Base-by-base conservation (phyloP, 1,140 invertebrate species). In the Heliconius hermathena region DNA sequence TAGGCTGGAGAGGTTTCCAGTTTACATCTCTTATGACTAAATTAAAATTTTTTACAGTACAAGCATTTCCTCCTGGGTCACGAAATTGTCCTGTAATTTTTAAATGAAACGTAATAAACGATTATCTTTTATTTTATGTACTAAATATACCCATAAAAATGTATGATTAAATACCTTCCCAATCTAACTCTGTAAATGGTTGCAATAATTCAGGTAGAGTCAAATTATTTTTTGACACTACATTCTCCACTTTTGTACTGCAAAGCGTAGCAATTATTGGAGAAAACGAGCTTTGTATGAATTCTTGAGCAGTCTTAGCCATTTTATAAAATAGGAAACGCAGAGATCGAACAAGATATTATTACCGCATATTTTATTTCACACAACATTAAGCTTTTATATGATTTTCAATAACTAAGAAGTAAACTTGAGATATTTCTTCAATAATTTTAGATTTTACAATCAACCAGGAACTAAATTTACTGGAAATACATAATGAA, bases 171-270 rank as follows among this genome's bases (percentile, higher is more conserved):
- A 38, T 38, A 93, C 93, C 91, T 89, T 93, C 93, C 83, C 83
- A 89, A 66, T 92, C 91, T 83, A 92, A 77, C 41, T 49, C 74
- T 18, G 89, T 82, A 85, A 99, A 99, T 5, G 98, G 98, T 90
- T 98, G 98, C 46, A 99, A 94, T 73, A 99, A 91, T 95, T 99
- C 98, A 73, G 97, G 96, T 89, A 99, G 98, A 29, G 97, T 96
- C 70, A 99, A 95, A 95, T 99, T 98, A 93, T 99, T 99, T 90
- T 98, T 98, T 80, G 97, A 96, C 89, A 98, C 98, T 71, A 97
- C 95, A 80, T 96, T 95, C 87, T 99, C 98, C 9, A 97, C 98
- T 89, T 96, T 96, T 46, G 96, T 94, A 87, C 97, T 98, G 88
- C 97, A 97, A 76, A 99, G 94, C 38, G 98, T 97, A 71, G 98